phyloP scores from a whole-genome alignment of 1,140 invertebrate genomes.

The Drosophila sechellia region DNA sequence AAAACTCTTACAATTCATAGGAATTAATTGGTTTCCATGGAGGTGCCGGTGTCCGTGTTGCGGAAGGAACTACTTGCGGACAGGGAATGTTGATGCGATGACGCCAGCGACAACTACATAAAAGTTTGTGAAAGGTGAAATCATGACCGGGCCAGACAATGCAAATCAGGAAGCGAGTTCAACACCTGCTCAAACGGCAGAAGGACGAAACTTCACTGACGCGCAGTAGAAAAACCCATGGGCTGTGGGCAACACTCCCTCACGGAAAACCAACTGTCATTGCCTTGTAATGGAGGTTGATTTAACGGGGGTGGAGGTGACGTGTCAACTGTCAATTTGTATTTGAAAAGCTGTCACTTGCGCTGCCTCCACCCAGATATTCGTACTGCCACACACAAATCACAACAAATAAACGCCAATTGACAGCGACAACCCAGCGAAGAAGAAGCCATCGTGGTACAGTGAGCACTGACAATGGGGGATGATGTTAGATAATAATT shows the following conservation, averaged over 20 bases:
- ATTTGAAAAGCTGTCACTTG: conserved; percentile 64
- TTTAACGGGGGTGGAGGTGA: conserved; percentile 21
- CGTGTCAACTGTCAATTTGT: conserved; percentile 80
- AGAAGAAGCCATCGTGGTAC: conserved; percentile 8
- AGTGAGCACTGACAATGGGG: conserved; percentile 1
- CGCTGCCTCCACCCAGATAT: conserved; percentile 19
- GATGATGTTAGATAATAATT: background rate
- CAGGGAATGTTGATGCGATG: conserved; percentile 62
- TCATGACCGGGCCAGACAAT: conserved; percentile 50
- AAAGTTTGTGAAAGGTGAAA: conserved; percentile 46
- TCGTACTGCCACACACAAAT: conserved; percentile 58
- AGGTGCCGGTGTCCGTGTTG: conserved; percentile 46
- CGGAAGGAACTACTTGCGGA: conserved; percentile 77
- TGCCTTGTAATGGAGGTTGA: conserved; percentile 32
- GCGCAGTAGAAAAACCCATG: conserved; percentile 15
- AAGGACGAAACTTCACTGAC: conserved; percentile 18
- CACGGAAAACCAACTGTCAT: conserved; percentile 36
- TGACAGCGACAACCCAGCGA: conserved; percentile 72
- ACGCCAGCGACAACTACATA: conserved; percentile 50
- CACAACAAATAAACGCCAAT: conserved; percentile 79
- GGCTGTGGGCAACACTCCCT: background rate
- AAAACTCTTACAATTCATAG: conserved; percentile 74
- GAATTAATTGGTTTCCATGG: conserved; percentile 77
- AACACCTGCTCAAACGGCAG: conserved; percentile 65
- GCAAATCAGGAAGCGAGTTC: conserved; percentile 69